phyloP scores from a whole-genome alignment of 2,113 vertebrate genomes.

The Eublepharis macularius region DNA sequence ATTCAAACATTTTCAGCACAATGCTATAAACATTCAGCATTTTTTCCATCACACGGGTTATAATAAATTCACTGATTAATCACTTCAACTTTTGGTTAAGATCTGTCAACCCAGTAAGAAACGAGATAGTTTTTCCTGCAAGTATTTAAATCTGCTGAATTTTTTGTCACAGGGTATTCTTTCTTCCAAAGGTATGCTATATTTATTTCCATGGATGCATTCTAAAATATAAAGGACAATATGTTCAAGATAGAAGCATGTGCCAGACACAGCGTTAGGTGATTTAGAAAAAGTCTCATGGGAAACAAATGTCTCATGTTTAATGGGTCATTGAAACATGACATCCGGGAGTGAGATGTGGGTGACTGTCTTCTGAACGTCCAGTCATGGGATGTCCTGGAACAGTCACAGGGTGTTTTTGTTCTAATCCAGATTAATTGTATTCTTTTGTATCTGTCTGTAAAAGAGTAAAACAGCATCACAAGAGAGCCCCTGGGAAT shows the following conservation, averaged over 20 bases:
- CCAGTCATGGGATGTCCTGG: background rate
- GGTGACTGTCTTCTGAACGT: background rate
- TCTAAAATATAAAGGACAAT: rapidly evolving
- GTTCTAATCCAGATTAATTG: background rate
- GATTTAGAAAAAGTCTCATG: background rate
- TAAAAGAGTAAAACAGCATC: background rate
- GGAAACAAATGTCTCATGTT: background rate
- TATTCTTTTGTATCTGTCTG: background rate
- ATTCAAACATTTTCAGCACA: background rate
- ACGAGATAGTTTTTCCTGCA: background rate
- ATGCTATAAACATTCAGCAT: too few species aligned
- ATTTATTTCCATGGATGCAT: background rate
- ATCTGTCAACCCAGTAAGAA: background rate
- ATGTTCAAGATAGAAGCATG: background rate
- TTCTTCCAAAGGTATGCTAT: background rate
- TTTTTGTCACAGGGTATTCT: background rate
- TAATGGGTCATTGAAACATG: rapidly evolving
- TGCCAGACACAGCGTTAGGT: background rate
- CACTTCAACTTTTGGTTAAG: background rate
- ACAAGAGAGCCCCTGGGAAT: background rate
- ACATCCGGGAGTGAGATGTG: background rate
- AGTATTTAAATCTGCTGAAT: background rate
- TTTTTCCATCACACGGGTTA: background rate
- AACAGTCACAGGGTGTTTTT: background rate
- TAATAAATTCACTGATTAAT: too few species aligned